A percentile compares a stretch with the other conserved stretches of the same genome.
phyloP scores from a whole-genome alignment of 1,140 invertebrate genomes.

The Ips nitidus region DNA sequence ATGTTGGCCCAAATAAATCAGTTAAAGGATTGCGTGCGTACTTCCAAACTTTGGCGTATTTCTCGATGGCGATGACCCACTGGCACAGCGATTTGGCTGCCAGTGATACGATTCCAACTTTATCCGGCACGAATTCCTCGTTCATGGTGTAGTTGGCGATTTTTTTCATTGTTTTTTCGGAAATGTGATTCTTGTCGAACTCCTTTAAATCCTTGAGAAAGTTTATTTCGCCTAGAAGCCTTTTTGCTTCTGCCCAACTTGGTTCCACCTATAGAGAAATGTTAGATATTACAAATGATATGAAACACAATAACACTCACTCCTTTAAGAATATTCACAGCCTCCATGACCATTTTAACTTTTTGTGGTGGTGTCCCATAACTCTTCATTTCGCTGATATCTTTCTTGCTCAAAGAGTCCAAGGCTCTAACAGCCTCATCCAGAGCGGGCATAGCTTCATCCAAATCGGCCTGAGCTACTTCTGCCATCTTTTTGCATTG shows the following conservation, averaged over 20 bases:
- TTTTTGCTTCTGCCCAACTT: constrained; percentile 82
- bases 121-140: constrained; percentile 83
- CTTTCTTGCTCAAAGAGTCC: constrained; percentile 81
- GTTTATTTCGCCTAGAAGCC: constrained; percentile 76
- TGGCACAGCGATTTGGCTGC: constrained; percentile 84
- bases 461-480: constrained; percentile 75
- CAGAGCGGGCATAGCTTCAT: constrained; percentile 80
- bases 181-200: constrained; percentile 86
- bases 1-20: constrained; percentile 2
- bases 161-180: constrained; percentile 76
- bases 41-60: constrained; percentile 84
- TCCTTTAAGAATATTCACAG: constrained; percentile 80
- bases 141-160: constrained; percentile 76
- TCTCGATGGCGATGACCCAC: constrained; percentile 89
- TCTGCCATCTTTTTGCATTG: constrained; percentile 78
- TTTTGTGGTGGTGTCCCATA: constrained; percentile 80
- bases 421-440: constrained; percentile 76
- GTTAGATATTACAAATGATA: constrained; percentile 6
- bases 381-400: constrained; percentile 85
- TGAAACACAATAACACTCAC: constrained; percentile 40
- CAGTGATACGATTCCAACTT: constrained; percentile 75
- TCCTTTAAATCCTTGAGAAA: constrained; percentile 76
- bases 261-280: constrained; percentile 62
- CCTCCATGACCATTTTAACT: constrained; percentile 87
- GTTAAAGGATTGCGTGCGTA: constrained; percentile 46